Conservation (phyloP, 2,888 invertebrate species). For the Thysanoteuthis rhombus region DNA sequence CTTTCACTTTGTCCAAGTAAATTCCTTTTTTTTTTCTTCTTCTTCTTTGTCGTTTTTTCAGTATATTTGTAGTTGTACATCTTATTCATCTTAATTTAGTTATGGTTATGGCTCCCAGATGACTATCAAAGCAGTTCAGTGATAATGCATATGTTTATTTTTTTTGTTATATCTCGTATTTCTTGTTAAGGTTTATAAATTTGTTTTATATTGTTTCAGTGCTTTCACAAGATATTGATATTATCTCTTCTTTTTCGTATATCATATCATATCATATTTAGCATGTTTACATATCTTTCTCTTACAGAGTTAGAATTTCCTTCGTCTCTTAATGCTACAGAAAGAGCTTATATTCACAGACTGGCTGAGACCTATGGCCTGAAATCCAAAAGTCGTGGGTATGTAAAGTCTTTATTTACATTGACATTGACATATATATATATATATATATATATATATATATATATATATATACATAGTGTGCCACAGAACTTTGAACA, state of each 20-base stretch:
- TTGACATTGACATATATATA: too few relatives aligned
- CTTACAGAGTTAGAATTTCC: conserved; percentile 74
- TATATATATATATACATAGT: too few relatives aligned
- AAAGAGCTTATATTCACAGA: conserved; percentile 83
- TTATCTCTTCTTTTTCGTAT: background rate
- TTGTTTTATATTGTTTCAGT: background rate
- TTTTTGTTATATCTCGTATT: background rate
- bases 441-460: too few relatives aligned
- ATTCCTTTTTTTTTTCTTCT: too few relatives aligned
- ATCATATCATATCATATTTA: background rate
- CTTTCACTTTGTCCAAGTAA: too few relatives aligned
- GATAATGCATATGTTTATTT: too few relatives aligned
- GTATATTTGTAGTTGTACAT: too few relatives aligned
- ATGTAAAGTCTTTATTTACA: conserved; percentile 47
- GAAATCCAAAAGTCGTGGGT: conserved; percentile 85
- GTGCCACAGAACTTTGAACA: too few relatives aligned
- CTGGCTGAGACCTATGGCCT: conserved; percentile 77
- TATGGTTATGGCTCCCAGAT: too few relatives aligned
- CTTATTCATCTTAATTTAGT: too few relatives aligned
- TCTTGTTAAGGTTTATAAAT: background rate
- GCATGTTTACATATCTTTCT: conserved; percentile 20
- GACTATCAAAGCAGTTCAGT: too few relatives aligned
- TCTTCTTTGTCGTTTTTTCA: too few relatives aligned
- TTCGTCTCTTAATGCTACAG: conserved; percentile 79
- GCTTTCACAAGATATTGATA: background rate